Conservation (phyloP, 1,140 invertebrate genomes). For the Ptiloglossa arizonensis region DNA sequence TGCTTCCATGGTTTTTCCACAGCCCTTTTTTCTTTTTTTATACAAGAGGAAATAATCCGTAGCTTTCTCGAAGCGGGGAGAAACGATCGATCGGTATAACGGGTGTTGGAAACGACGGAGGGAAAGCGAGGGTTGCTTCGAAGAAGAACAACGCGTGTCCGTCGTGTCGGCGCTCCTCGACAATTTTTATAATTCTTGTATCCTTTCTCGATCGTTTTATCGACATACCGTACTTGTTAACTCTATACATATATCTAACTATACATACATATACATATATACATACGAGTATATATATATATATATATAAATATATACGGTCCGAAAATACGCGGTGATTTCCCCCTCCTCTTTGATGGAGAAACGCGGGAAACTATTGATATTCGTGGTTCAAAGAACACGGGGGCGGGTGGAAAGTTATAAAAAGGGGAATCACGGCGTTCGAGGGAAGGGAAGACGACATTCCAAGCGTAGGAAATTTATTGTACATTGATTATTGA, state of each 20-base stretch:
- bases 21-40: not conserved
- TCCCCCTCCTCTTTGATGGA: slow-evolving; percentile 16
- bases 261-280: slow-evolving; percentile 42
- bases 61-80: not conserved
- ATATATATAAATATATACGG: slow-evolving; percentile 50
- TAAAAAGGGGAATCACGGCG: slow-evolving; percentile 50
- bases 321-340: slow-evolving; percentile 57
- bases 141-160: slow-evolving; percentile 1
- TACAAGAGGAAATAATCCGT: not conserved
- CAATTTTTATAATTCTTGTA: slow-evolving; percentile 55
- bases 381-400: slow-evolving; percentile 35
- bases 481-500: slow-evolving; percentile 82
- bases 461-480: slow-evolving; percentile 78
- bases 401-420: not conserved
- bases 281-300: slow-evolving; percentile 47
- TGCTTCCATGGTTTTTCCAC: not conserved
- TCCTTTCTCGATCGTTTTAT: slow-evolving; percentile 59
- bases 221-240: slow-evolving; percentile 67
- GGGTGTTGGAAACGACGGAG: slow-evolving; percentile 13
- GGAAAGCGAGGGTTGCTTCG: slow-evolving; percentile 29
- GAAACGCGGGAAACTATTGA: slow-evolving; percentile 20
- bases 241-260: slow-evolving; percentile 48
- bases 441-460: slow-evolving; percentile 62
- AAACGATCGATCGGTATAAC: slow-evolving; percentile 24
- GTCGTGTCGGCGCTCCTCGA: slow-evolving; percentile 51